Conservation (phyloP, 2,113 vertebrate genomes). For the Pelecanoides urinatrix region DNA sequence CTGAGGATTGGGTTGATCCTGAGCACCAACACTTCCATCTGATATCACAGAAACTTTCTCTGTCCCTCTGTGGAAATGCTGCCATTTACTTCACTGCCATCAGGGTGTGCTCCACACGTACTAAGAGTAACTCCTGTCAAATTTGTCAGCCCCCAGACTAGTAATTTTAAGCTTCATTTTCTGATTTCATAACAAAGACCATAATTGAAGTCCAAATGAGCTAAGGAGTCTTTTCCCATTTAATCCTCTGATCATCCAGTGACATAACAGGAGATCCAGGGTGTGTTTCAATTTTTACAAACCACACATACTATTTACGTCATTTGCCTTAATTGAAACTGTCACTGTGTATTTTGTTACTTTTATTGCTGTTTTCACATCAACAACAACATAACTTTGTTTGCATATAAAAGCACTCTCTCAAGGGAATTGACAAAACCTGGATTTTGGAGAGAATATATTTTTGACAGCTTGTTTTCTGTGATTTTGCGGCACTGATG, state of each 20-base stretch:
- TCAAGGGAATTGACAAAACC: neutral
- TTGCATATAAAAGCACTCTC: neutral
- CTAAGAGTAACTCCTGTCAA: neutral
- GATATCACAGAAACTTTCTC: neutral
- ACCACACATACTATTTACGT: neutral
- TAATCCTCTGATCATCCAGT: neutral
- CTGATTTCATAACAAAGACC: neutral
- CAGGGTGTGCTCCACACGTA: neutral
- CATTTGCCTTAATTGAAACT: neutral
- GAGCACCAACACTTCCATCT: neutral
- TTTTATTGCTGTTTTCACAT: neutral
- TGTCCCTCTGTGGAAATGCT: neutral
- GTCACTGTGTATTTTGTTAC: neutral
- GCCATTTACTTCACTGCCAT: neutral
- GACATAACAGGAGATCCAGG: neutral
- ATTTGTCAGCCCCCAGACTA: neutral
- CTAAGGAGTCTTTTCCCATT: neutral
- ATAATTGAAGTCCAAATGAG: neutral
- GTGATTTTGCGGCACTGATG: neutral
- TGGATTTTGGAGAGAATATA: neutral
- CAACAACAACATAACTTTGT: neutral
- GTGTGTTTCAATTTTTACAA: neutral
- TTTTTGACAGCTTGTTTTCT: neutral
- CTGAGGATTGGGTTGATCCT: neutral
- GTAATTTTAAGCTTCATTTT: neutral